Evolutionary conservation across 1,140 invertebrate species (phyloP).

Genomic region (Leptonema lineaticorne): DNA sequence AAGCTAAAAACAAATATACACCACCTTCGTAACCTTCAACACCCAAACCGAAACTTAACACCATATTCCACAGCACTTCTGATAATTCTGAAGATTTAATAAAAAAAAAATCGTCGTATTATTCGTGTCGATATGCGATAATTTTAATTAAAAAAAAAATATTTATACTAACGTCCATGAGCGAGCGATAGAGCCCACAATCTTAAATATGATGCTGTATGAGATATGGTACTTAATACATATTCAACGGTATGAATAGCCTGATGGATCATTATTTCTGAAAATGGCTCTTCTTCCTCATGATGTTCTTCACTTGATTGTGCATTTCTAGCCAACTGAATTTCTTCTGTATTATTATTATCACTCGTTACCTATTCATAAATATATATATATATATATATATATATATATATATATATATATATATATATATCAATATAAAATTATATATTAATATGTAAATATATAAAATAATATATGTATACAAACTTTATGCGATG

Average conservation of each 20-base stretch:
- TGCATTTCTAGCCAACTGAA: constrained; percentile 28
- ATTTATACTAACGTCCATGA: constrained; percentile 77
- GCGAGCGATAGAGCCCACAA: constrained; percentile 95
- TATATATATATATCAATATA: too few species aligned
- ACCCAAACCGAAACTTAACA: constrained; percentile 66
- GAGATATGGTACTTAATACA: constrained; percentile 91
- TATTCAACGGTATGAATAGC: constrained; percentile 97
- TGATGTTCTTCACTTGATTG: constrained; percentile 51
- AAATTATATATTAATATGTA: too few species aligned
- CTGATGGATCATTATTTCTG: constrained; percentile 89
- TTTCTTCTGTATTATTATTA: constrained; percentile 52
- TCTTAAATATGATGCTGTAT: constrained; percentile 94
- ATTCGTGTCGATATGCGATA: too few species aligned
- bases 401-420: too few species aligned
- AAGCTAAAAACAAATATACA: constrained; percentile 73
- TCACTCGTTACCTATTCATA: too few species aligned
- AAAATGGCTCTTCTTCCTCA: constrained; percentile 71
- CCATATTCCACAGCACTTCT: constrained; percentile 90
- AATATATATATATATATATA: too few species aligned
- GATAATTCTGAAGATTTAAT: constrained; percentile 78
- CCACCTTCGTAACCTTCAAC: constrained; percentile 58
- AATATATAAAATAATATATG: too few species aligned
- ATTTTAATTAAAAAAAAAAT: not conserved
- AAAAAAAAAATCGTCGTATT: too few species aligned
- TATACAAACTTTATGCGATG: constrained; percentile 34